These are phyloP conservation scores for Phragmatobia fuliginosa DNA, from an alignment of 2,888 invertebrate genomes.

Conservation along the genomic window DNA sequence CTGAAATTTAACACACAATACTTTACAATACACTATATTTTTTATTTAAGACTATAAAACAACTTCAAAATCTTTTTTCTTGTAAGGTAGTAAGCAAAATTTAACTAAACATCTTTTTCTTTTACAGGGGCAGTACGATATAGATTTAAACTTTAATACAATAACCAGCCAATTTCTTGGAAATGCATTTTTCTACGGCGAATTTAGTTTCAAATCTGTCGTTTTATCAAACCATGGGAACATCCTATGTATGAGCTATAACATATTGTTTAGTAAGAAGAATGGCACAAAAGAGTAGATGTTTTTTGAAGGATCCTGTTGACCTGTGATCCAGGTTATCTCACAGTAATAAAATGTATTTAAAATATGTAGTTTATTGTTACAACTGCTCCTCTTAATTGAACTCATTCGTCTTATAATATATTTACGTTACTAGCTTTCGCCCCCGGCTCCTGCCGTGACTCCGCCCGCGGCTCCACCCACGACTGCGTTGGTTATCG, in stretches of 20 bases:
- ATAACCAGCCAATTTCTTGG: constrained; percentile 30
- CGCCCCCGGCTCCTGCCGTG: no score
- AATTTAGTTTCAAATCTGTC: constrained; percentile 32
- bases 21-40: no score
- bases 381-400: no score
- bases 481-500: no score
- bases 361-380: background rate
- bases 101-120: background rate
- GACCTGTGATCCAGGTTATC: background rate
- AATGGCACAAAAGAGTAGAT: background rate
- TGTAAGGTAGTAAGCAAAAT: background rate
- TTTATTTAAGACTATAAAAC: no score
- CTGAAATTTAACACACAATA: no score
- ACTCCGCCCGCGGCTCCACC: no score
- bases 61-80: no score
- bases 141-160: constrained; percentile 27
- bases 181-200: constrained; percentile 40
- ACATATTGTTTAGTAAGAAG: constrained; percentile 29
- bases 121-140: constrained; percentile 34
- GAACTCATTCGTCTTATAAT: no score
- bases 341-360: background rate
- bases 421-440: no score
- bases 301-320: background rate
- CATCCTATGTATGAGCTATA: constrained; percentile 25
- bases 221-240: constrained; percentile 36